Base-by-base conservation (phyloP, 2,113 vertebrate species). In the Ctenodactylus gundi region DNA sequence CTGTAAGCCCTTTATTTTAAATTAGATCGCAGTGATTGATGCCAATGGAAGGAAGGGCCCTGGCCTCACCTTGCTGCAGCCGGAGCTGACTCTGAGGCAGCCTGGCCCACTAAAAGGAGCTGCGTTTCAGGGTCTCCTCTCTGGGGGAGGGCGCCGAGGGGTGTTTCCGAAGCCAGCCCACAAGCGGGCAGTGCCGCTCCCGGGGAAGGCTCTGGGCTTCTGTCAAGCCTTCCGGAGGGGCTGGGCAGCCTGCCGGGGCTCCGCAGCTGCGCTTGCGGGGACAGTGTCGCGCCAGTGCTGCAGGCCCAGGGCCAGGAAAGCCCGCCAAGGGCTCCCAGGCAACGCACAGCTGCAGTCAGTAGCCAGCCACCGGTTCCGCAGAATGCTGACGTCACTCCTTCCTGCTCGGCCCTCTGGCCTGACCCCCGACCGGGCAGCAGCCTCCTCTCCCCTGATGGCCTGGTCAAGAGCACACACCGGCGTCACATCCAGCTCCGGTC, bases 1-100 rank as follows among this genome's bases (percentile, higher is more conserved):
- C 55, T 31, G 34, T 20, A 85, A 51, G 68, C 34, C 53, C 87
- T 73, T 78, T 49, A 36, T 77, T 95, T 85, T 80, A 55, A 87
- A 77, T 94, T 75, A 95, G 93, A 72, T 65, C 76, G 86, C 34
- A 86, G 49, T 88, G 81, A 90, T 94, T 17, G 76, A 58, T 68
- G 51, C 49, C 44, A 70, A 84, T 15, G 49, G n/a, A n/a, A 90
- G 27, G 1, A 70, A 85, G 60, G 62, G 55, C 1, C 0, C 18
- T 10, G 27, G 49, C 21, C 57, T 46, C 23, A 8, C 7, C 29
- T 41, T 62, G 15, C 15, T 12, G 23, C 36, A 64, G 29, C 44
- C 57, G n/a, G 25, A 1, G 9, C 51, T 46, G 3, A n/a, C n/a
- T n/a, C n/a, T n/a, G 36, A 51, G 57, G 51, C 72, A 77, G 46